Conservation (phyloP, 2,797 vertebrate species). For the Catostomus latipinnis region DNA sequence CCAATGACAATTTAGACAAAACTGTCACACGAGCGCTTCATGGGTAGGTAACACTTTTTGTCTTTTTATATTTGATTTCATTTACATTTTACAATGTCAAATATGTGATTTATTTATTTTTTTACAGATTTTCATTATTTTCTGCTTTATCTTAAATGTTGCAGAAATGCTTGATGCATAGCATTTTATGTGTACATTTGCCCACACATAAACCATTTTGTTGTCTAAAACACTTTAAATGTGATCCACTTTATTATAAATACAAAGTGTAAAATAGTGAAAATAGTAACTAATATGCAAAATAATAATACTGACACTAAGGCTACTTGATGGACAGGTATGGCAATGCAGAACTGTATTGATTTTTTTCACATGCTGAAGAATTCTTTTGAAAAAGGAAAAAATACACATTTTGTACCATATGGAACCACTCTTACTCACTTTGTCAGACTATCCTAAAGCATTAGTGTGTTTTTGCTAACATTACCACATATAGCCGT, state of each 20-base stretch:
- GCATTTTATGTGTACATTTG: neutral
- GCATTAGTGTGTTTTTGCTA: neutral
- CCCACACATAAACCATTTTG: neutral
- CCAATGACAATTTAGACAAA: conserved; percentile 83
- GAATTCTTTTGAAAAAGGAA: neutral
- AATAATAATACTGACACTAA: too few relatives aligned
- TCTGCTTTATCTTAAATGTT: too few relatives aligned
- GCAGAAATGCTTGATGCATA: too few relatives aligned
- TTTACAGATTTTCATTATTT: too few relatives aligned
- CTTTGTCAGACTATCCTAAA: neutral
- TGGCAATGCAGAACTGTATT: too few relatives aligned
- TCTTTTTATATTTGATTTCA: neutral
- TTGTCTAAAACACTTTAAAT: too few relatives aligned
- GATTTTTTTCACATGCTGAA: neutral
- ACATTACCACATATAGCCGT: too few relatives aligned
- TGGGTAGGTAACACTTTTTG: conserved; percentile 80
- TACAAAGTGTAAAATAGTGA: too few relatives aligned
- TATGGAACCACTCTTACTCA: neutral
- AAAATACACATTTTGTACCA: neutral
- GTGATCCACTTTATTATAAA: too few relatives aligned
- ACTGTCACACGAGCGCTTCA: conserved; percentile 86
- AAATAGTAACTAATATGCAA: too few relatives aligned
- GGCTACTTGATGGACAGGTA: too few relatives aligned
- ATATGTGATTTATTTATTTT: neutral
- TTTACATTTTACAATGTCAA: too few relatives aligned